phyloP scores from a whole-genome alignment of 2,113 vertebrate genomes.

The Aphelocoma coerulescens region DNA sequence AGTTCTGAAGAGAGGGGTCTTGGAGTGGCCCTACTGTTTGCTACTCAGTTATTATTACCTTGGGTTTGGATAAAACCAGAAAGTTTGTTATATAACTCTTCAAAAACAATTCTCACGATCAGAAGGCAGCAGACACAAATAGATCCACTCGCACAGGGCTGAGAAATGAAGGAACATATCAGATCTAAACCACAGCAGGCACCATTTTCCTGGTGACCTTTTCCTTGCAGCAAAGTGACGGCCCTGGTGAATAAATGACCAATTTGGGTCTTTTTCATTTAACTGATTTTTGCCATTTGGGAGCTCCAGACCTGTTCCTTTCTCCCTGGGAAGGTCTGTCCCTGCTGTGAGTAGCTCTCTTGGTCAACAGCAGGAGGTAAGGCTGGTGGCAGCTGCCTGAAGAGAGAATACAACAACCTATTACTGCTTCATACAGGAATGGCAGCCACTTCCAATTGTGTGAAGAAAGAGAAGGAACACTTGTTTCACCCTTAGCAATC shows the following conservation, averaged over 20 bases:
- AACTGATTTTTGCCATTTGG: constrained; percentile 10
- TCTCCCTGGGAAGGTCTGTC: constrained; percentile 5
- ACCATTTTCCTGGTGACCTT: constrained; percentile 8
- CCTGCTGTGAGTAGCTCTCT: constrained; percentile 35
- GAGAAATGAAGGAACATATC: constrained; percentile 33
- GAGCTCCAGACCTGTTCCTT: neutral
- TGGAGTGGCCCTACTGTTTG: neutral
- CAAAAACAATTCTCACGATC: constrained; percentile 8
- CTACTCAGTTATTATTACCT: neutral
- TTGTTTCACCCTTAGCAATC: constrained; percentile 26
- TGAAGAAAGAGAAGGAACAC: constrained; percentile 27
- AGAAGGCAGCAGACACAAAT: constrained; percentile 15
- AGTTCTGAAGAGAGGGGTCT: neutral
- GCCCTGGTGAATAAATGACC: constrained; percentile 25
- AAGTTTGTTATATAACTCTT: neutral
- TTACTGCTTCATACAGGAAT: constrained; percentile 11
- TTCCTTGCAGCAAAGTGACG: neutral
- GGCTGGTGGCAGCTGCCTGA: constrained; percentile 31
- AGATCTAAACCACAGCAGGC: constrained; percentile 52
- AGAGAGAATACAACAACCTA: constrained; percentile 35
- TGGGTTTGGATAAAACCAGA: neutral
- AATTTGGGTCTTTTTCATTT: neutral
- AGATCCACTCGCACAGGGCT: constrained; percentile 9
- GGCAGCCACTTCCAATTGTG: neutral
- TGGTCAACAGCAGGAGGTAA: constrained; percentile 45